A percentile compares a stretch with the other conserved stretches of the same genome.
Conservation (phyloP, 1,140 invertebrate species). For the Drosophila orena region DNA sequence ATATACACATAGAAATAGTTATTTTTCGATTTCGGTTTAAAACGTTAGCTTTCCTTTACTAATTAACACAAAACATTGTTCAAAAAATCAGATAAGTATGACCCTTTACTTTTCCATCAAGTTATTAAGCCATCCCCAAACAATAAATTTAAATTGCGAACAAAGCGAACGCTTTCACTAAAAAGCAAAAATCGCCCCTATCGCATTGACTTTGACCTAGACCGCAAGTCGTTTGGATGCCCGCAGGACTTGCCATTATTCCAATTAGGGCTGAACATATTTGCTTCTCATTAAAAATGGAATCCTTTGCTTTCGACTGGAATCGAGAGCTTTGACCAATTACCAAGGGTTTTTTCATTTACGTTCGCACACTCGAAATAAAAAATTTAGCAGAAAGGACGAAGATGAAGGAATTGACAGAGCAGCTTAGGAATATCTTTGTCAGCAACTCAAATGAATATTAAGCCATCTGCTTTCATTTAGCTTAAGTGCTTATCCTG, state of each 20-base stretch:
- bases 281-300: constrained; percentile 44
- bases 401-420: constrained; percentile 22
- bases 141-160: constrained; percentile 14
- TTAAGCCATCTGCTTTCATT: constrained; percentile 57
- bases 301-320: constrained; percentile 3
- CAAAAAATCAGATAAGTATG: too few relatives aligned
- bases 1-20: too few relatives aligned
- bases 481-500: constrained; percentile 55
- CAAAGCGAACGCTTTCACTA: constrained; percentile 4
- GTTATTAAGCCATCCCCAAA: background rate
- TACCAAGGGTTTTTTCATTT: constrained; percentile 33
- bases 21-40: too few relatives aligned
- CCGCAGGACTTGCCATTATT: constrained; percentile 36
- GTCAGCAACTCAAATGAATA: constrained; percentile 53
- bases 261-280: constrained; percentile 39
- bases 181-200: constrained; percentile 2
- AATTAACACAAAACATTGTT: too few relatives aligned
- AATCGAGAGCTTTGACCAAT: constrained; percentile 37
- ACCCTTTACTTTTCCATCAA: too few relatives aligned
- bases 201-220: constrained; percentile 36
- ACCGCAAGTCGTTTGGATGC: constrained; percentile 23
- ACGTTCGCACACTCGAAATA: constrained; percentile 33
- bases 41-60: too few relatives aligned
- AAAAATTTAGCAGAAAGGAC: constrained; percentile 30
- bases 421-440: constrained; percentile 35